These are phyloP conservation scores for Tiphia femorata DNA, from an alignment of 2,888 invertebrate species.

Conservation along the genomic window DNA sequence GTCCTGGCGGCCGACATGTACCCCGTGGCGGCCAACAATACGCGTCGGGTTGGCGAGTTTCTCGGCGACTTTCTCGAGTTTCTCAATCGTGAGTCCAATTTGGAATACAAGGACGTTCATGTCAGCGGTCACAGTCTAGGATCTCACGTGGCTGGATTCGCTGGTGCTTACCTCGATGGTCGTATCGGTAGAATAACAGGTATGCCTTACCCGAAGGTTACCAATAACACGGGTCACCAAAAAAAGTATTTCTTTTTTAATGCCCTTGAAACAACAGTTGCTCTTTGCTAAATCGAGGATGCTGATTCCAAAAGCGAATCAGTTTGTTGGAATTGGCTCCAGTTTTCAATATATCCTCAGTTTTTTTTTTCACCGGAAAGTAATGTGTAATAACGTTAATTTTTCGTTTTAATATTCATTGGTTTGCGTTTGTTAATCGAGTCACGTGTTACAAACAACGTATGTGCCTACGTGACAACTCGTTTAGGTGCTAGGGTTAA, in stretches of 20 bases:
- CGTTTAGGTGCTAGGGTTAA: too few species aligned
- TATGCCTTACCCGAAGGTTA: conserved; percentile 6
- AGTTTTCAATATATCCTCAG: too few species aligned
- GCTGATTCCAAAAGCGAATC: too few species aligned
- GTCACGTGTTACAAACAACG: too few species aligned
- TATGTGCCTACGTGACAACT: too few species aligned
- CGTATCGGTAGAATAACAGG: conserved; percentile 55
- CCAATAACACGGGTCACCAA: too few species aligned
- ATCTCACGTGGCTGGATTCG: conserved; percentile 54
- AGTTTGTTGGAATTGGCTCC: too few species aligned
- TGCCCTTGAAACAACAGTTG: not conserved
- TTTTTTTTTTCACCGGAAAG: too few species aligned
- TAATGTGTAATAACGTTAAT: too few species aligned
- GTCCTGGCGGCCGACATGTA: conserved; percentile 52
- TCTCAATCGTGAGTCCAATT: conserved; percentile 54
- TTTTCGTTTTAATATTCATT: not conserved
- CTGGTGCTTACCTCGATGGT: conserved; percentile 50
- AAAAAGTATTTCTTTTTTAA: not conserved
- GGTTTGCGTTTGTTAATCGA: too few species aligned
- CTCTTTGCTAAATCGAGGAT: too few species aligned
- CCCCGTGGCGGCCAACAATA: conserved; percentile 55
- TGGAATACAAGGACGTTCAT: conserved; percentile 58
- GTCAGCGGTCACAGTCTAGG: conserved; percentile 54
- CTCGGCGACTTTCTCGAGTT: conserved; percentile 56
- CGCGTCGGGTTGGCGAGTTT: conserved; percentile 56